phyloP scores from a whole-genome alignment of 2,888 invertebrate species.

The Nasonia oneida region DNA sequence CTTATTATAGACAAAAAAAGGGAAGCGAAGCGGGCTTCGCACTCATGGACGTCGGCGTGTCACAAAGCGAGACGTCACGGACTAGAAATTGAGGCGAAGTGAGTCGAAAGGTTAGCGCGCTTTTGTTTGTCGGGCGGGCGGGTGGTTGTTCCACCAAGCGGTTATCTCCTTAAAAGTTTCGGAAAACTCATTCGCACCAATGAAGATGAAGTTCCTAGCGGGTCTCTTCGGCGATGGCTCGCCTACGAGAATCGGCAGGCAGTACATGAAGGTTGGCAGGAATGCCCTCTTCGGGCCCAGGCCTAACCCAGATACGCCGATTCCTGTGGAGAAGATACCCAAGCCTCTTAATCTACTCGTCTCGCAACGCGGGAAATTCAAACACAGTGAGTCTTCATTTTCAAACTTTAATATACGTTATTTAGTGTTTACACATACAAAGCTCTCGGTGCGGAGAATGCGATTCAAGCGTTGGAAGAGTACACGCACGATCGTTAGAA shows the following conservation, averaged over 20 bases:
- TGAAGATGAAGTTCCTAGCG: conserved; percentile 77
- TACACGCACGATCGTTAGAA: neutral
- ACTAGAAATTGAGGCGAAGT: conserved; percentile 35
- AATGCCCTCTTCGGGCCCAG: conserved; percentile 86
- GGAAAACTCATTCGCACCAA: neutral
- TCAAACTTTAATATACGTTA: neutral
- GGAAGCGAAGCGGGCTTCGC: conserved; percentile 55
- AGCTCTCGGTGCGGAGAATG: neutral
- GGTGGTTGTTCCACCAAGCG: conserved; percentile 22
- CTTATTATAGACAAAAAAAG: neutral
- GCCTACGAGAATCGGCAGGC: conserved; percentile 85
- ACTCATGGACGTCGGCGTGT: conserved; percentile 53
- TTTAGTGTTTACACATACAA: neutral
- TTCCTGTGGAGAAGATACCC: conserved; percentile 76
- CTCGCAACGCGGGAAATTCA: conserved; percentile 88
- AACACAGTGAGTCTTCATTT: conserved; percentile 85
- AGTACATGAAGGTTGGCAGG: conserved; percentile 88
- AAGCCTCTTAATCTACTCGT: conserved; percentile 90
- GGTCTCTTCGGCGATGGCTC: conserved; percentile 76
- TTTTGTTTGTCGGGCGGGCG: conserved; percentile 15
- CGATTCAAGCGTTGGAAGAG: neutral
- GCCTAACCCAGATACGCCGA: conserved; percentile 76
- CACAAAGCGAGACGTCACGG: conserved; percentile 29
- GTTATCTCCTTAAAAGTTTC: neutral
- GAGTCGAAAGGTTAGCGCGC: neutral